Base-by-base conservation (phyloP, 2,888 invertebrate species). In the Synergus japonicus region DNA sequence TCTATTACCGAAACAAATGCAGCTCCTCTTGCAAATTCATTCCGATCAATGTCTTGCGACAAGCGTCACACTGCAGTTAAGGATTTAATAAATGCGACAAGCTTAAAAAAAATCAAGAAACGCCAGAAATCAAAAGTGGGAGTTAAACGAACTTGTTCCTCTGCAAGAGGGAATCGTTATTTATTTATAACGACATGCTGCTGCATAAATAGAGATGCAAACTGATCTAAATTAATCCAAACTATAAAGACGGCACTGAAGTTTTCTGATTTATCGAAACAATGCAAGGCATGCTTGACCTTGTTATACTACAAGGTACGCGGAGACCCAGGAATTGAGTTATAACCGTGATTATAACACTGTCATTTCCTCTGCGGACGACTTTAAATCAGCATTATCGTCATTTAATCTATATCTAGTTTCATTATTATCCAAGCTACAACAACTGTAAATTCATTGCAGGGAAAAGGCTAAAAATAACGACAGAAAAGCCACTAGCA, bases 161-260 rank as follows among this genome's bases (percentile, higher is more conserved):
- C 54, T 9, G 81, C 79, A 69, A 80, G 76, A 78, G 80, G 79
- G 79, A 80, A 79, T 82, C 81, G 29, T 54, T 87, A 54, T 73
- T 87, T 86, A 87, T 86, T 87, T 85, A 86, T 85, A 86, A 83
- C 78, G 49, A 54, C 9, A 69, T n/a, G 67, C 22, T 67, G 46
- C 13, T 13, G 15, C 4, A 73, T 54, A 49, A 29, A 18, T 4
- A 18, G 49, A 69, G 54, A 73, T 73, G 41, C 46, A 67, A 67
- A 22, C 22, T 46, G 77, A 37, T 37, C 5, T 5, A 37, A 37
- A 37, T 7, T 37, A 7, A 37, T 37, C 37, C 37, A 5, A 37
- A 37, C 37, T 37, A 37, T 65, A 80, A 76, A 81, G 83, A 82
- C 81, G 82, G 83, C 81, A 83, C 79, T 82, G 83, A 83, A 83